Conservation (phyloP, 1,140 invertebrate genomes). For the Drosophila athabasca region DNA sequence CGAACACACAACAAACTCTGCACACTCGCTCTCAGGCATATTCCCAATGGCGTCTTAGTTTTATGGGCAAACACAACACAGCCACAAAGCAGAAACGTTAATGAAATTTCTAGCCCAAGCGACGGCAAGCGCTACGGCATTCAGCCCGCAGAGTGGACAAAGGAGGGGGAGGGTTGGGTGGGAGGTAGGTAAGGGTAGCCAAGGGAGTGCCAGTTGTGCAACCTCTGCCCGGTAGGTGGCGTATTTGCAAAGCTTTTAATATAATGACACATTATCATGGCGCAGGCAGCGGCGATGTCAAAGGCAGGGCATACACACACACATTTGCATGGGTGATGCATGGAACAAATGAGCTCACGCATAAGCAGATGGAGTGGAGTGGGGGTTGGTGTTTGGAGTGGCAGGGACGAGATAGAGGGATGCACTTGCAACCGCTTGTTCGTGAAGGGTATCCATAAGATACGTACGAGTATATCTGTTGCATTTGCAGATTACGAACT, state of each 20-base stretch:
- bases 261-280: constrained; percentile 78
- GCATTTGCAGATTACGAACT: too few relatives aligned
- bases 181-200: not conserved
- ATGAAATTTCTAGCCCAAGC: constrained; percentile 61
- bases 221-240: constrained; percentile 51
- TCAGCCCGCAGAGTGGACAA: constrained; percentile 1
- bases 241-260: constrained; percentile 78
- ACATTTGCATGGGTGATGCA: not conserved
- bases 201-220: constrained; percentile 35
- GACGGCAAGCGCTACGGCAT: not conserved
- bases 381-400: not conserved
- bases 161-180: too few relatives aligned
- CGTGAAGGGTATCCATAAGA: too few relatives aligned
- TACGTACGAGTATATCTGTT: too few relatives aligned
- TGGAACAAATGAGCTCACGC: constrained; percentile 17
- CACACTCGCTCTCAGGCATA: constrained; percentile 22
- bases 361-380: constrained; percentile 20
- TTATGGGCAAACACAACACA: constrained; percentile 53
- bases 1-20: constrained; percentile 1
- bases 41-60: constrained; percentile 74
- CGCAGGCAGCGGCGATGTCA: constrained; percentile 38
- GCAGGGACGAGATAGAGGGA: not conserved
- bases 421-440: not conserved
- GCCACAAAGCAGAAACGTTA: constrained; percentile 64
- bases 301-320: constrained; percentile 40